These are phyloP conservation scores for Aphis gossypii DNA, from an alignment of 1,140 invertebrate genomes.

Conservation along the genomic window DNA sequence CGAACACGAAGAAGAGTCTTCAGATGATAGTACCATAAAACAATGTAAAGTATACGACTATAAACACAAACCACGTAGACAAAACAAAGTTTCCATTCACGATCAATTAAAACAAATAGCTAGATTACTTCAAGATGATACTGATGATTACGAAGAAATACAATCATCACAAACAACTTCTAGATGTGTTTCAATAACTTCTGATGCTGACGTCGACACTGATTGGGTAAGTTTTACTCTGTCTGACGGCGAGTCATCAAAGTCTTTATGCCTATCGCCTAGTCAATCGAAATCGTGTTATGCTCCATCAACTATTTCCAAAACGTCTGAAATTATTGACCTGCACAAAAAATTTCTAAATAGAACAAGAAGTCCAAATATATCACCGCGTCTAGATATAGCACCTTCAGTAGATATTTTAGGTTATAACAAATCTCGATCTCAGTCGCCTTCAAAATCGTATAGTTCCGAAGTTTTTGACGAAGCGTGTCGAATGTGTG, in stretches of 20 bases:
- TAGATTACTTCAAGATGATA: constrained; percentile 30
- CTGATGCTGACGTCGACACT: constrained; percentile 47
- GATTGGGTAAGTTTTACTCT: constrained; percentile 35
- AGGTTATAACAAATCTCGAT: constrained; percentile 64
- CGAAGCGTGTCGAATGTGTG: constrained; percentile 64
- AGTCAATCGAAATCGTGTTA: constrained; percentile 68
- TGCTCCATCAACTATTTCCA: constrained; percentile 65
- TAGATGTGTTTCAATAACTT: constrained; percentile 40
- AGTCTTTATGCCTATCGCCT: constrained; percentile 73
- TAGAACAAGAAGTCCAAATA: constrained; percentile 70
- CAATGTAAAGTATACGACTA: not conserved
- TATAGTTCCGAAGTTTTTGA: constrained; percentile 70
- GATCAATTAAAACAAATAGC: constrained; percentile 42
- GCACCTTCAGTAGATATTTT: constrained; percentile 11
- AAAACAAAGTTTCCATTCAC: not conserved
- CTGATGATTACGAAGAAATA: constrained; percentile 49
- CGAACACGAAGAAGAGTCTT: not conserved
- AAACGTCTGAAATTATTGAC: constrained; percentile 71
- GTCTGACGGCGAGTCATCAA: constrained; percentile 50
- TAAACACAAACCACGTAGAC: not conserved
- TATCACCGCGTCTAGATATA: constrained; percentile 58
- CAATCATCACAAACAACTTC: constrained; percentile 34
- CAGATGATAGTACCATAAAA: constrained; percentile 51
- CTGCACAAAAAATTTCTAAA: constrained; percentile 74
- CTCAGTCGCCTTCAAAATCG: constrained; percentile 73